Evolutionary conservation across 1,140 invertebrate genomes (phyloP), one percentile per base, ranked within the genome.

Genomic region (Lethocerus indicus): DNA sequence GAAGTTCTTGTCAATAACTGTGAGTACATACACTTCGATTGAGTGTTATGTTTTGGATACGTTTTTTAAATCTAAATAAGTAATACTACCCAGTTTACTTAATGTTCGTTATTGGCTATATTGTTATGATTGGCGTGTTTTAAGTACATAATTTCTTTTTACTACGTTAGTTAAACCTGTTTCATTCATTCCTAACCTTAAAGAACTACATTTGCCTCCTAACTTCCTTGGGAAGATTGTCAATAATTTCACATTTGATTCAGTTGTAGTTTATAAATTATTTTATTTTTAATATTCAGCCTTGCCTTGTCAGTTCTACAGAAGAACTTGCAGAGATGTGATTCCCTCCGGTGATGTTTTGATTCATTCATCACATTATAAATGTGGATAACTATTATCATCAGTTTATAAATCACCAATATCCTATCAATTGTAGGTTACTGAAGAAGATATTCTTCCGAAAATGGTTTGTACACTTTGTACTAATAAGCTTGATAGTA

Each of bases 381-480:
- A 56, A 60, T 54, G 56, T 56, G 54, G 57, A 56, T 57, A 54
- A 55, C 56, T 60, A 60, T 63, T 62, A 61, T 61, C 61, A 61
- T 60, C 59, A 57, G 55, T 61, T 62, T 60, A 53, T 43, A 51
- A 54, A 55, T 49, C 54, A 57, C 16, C 13, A 24, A 46, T 39
- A 32, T 14, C 20, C 45, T 39, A 51, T 49, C 26, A 16, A 49
- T 48, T 59, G 43, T 47, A 73, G 71, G 64, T 72, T 12, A 66
- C 67, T 25, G 57, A 60, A 29, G 68, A 73, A 55, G 73, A 75
- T 59, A 67, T 64, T 56, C 60, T 74, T 42, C 68, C 72, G 43
- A 73, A 74, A 61, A 68, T 72, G 62, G 66, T 74, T 23, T 75
- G 73, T 54, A 59, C 57, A 25, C 62, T 63, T 5, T 75, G 73